Evolutionary conservation across 2,113 vertebrate genomes (phyloP).

Genomic region (Dissostichus mawsoni): DNA sequence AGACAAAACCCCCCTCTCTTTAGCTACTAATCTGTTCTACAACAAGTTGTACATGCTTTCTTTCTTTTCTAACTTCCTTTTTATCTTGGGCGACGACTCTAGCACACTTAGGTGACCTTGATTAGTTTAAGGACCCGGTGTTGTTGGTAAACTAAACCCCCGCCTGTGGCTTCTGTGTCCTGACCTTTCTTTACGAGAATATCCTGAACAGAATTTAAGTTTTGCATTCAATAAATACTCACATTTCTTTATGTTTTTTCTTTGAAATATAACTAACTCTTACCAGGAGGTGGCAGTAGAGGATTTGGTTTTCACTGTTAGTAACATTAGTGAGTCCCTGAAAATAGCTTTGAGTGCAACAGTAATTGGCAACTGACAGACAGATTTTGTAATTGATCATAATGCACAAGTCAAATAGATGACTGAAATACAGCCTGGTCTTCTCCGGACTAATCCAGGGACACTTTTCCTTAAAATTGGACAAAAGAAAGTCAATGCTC

Average conservation of each 20-base stretch:
- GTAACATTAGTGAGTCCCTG: neutral
- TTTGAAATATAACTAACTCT: conserved; percentile 11
- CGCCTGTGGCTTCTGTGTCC: neutral
- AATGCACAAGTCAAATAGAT: conserved; percentile 40
- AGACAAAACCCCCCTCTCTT: neutral
- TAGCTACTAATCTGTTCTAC: neutral
- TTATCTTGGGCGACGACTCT: neutral
- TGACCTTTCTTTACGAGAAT: neutral
- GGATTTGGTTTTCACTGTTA: conserved; percentile 36
- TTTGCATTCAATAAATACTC: neutral
- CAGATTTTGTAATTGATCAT: conserved; percentile 57
- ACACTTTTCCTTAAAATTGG: conserved; percentile 18
- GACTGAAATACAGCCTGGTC: conserved; percentile 21
- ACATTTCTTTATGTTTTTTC: neutral
- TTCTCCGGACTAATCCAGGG: conserved; percentile 10
- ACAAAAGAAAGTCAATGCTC: neutral
- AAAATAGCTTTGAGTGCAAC: conserved; percentile 22
- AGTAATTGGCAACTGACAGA: conserved; percentile 47
- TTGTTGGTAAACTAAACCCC: neutral
- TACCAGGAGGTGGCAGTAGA: conserved; percentile 84
- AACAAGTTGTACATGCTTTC: neutral
- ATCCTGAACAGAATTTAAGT: neutral
- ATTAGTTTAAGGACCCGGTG: neutral
- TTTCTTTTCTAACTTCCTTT: neutral
- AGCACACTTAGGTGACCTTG: neutral